phyloP scores from a whole-genome alignment of 1,140 invertebrate genomes.

The Lethrus apterus region DNA sequence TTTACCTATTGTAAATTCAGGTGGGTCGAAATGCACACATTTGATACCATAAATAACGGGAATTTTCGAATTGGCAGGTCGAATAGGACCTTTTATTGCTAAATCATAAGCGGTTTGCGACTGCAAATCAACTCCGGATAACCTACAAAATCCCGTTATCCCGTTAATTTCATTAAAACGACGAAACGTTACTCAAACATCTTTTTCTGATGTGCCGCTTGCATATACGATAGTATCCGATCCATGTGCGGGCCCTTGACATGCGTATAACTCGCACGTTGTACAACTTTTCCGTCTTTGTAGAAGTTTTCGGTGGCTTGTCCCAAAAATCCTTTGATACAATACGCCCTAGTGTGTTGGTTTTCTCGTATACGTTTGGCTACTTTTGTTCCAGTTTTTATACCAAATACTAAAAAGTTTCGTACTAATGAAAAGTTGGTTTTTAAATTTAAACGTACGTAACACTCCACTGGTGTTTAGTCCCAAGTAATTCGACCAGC shows the following conservation, averaged over 20 bases:
- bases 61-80: slow-evolving; percentile 59
- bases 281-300: slow-evolving; percentile 61
- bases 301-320: slow-evolving; percentile 69
- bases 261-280: slow-evolving; percentile 64
- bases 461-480: slow-evolving; percentile 61
- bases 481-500: slow-evolving; percentile 50
- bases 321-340: slow-evolving; percentile 71
- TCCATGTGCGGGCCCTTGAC: slow-evolving; percentile 61
- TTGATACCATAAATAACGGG: slow-evolving; percentile 84
- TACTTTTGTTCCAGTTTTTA: slow-evolving; percentile 55
- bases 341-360: slow-evolving; percentile 59
- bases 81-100: slow-evolving; percentile 66
- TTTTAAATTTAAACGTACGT: slow-evolving; percentile 44
- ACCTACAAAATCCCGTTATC: slow-evolving; percentile 44
- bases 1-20: slow-evolving; percentile 80
- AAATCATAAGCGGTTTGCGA: slow-evolving; percentile 86
- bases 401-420: slow-evolving; percentile 54
- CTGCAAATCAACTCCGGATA: slow-evolving; percentile 68
- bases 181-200: slow-evolving; percentile 68
- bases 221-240: slow-evolving; percentile 62
- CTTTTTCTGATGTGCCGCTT: slow-evolving; percentile 71
- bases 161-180: no score
- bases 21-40: slow-evolving; percentile 70
- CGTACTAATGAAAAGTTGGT: slow-evolving; percentile 20
- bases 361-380: slow-evolving; percentile 49